These are phyloP conservation scores for Anthoptus insignis DNA, from an alignment of 2,888 invertebrate species.

Conservation along the genomic window DNA sequence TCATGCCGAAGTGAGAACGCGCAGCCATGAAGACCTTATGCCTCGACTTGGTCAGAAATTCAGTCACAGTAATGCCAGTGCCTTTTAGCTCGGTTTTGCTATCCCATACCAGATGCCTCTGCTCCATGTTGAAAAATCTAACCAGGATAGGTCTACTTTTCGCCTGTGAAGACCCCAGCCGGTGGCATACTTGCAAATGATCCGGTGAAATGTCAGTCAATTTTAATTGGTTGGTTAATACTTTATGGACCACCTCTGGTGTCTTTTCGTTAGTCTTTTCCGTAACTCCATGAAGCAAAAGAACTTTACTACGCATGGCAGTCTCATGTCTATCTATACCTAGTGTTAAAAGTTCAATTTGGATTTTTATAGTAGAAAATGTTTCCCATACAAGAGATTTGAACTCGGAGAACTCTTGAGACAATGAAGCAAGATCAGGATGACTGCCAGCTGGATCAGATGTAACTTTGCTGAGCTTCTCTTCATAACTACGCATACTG, in stretches of 20 bases:
- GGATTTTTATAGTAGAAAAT: neutral
- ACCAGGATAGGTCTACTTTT: constrained; percentile 4
- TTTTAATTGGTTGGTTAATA: constrained; percentile 3
- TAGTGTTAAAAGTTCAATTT: neutral
- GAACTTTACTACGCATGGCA: neutral
- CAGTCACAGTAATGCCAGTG: neutral
- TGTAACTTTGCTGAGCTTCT: too few species aligned
- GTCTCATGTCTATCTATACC: constrained; percentile 6
- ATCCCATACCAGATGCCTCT: neutral
- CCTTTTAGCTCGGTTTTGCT: neutral
- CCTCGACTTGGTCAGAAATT: neutral
- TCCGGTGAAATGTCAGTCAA: neutral
- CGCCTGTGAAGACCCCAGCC: neutral
- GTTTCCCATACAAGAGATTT: neutral
- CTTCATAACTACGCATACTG: too few species aligned
- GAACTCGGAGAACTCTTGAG: neutral
- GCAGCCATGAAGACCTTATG: neutral
- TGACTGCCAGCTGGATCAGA: too few species aligned
- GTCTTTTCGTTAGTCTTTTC: neutral
- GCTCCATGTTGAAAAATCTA: neutral
- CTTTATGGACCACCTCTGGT: neutral
- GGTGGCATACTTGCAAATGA: neutral
- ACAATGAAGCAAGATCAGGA: neutral
- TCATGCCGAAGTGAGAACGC: neutral
- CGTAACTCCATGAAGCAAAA: neutral